Base-by-base conservation (phyloP, 1,140 invertebrate species). In the Ganaspis sp. region DNA sequence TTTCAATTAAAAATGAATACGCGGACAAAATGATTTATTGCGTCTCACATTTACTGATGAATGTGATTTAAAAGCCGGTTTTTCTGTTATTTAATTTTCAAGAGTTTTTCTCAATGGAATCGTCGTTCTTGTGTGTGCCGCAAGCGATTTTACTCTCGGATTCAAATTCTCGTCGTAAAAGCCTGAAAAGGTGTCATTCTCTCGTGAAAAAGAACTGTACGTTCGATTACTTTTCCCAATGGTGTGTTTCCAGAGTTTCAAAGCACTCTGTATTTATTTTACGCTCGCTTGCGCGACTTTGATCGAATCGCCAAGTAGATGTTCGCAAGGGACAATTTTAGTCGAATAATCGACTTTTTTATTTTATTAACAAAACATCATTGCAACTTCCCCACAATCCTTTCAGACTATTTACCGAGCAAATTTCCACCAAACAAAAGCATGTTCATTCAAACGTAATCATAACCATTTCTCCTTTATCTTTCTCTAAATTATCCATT, bases 231-330 rank as follows among this genome's bases (percentile, higher is more conserved):
- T 64, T 64, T 29, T 64, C 58, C 58, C 58, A 64, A 12, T n/a
- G 58, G 58, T 64, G 54, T 58, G 12, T 64, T 64, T 64, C 58
- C 23, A 23, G 23, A 64, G 23, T 64, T 64, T 29, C 58, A 64
- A 64, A 64, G 58, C 58, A 26, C 23, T 29, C 58, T n/a, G 58
- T 64, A 64, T 64, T 64, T 64, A 64, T 64, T 64, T 64, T 64
- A 64, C 58, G 58, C 58, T 64, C 58, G 58, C 58, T 64, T 64
- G 58, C 58, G 58, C 58, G 58, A 64, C 58, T 64, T 64, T 64
- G 58, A 64, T 64, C 58, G 58, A 64, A 26, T 64, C 26, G 23
- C 58, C 1, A 34, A 64, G 58, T 34, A 64, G 23, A 64, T 64
- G 58, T 64, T 21, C n/a, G 58, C 58, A 64, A n/a, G 58, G 12